Percentiles rank a stretch among this genome's conserved stretches.
Conservation (phyloP, 1,140 invertebrate species). For the Colletes latitarsis region DNA sequence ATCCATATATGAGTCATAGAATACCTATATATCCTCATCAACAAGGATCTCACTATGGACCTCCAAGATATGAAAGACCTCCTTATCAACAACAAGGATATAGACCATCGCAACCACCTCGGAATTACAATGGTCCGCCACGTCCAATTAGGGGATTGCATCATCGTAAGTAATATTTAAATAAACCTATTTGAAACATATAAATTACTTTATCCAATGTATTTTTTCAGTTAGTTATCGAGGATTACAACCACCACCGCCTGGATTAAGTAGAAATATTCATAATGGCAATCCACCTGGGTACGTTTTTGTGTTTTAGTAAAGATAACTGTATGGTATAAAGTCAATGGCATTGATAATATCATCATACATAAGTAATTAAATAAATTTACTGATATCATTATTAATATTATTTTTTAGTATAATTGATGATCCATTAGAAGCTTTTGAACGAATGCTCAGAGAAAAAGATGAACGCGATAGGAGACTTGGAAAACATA, state of each 20-base stretch:
- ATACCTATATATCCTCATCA: constrained; percentile 79
- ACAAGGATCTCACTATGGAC: constrained; percentile 78
- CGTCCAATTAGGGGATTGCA: constrained; percentile 78
- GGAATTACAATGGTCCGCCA: constrained; percentile 76
- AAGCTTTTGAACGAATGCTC: constrained; percentile 92
- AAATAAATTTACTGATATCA: not conserved
- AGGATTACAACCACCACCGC: constrained; percentile 77
- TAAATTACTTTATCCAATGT: not conserved
- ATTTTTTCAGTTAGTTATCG: constrained; percentile 74
- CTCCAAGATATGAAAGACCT: constrained; percentile 75
- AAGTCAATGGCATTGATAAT: not conserved
- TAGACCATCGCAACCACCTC: constrained; percentile 72
- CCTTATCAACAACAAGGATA: constrained; percentile 75
- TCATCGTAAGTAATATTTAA: constrained; percentile 70
- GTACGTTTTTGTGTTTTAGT: constrained; percentile 63
- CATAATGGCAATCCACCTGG: constrained; percentile 79
- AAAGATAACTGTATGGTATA: too few species aligned
- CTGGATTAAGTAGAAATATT: constrained; percentile 75
- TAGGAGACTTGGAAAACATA: constrained; percentile 84
- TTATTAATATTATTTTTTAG: constrained; percentile 75
- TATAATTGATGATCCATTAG: constrained; percentile 90
- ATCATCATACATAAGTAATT: not conserved
- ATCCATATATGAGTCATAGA: constrained; percentile 77
- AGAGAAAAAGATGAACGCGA: constrained; percentile 90
- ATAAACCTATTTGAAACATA: not conserved